Percentiles rank a stretch among this genome's conserved stretches.
These are phyloP conservation scores for Drosophila fungiperda DNA, from an alignment of 2,888 invertebrate genomes.

Conservation along the genomic window DNA sequence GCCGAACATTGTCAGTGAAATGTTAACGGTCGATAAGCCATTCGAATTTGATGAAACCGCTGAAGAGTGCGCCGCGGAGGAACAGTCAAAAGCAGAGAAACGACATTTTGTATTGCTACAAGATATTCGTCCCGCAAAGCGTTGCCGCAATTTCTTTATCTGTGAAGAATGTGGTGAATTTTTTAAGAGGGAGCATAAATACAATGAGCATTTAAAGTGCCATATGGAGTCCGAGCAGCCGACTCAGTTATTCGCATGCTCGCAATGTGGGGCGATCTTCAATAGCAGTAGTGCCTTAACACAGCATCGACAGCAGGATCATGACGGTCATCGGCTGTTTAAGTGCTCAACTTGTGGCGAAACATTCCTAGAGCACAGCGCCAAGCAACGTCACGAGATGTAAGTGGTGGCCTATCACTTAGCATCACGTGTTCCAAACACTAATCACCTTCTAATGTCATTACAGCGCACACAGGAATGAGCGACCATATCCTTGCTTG, in stretches of 20 bases:
- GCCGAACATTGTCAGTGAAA: not conserved
- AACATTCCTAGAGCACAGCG: conserved; percentile 45
- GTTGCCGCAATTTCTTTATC: conserved; percentile 63
- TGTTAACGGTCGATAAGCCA: not conserved
- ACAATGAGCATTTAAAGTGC: conserved; percentile 37
- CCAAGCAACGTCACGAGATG: conserved; percentile 62
- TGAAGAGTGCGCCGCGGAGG: not conserved
- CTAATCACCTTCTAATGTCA: not conserved
- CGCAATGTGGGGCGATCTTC: conserved; percentile 39
- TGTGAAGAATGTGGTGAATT: conserved; percentile 61
- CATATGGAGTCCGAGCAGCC: conserved; percentile 30
- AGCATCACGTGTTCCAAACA: not conserved
- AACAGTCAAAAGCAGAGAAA: conserved; percentile 18
- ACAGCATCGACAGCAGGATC: conserved; percentile 30
- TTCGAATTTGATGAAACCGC: not conserved
- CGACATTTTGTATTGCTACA: conserved; percentile 33
- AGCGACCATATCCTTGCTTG: conserved; percentile 72
- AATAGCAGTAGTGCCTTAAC: conserved; percentile 33
- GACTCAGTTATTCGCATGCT: conserved; percentile 54
- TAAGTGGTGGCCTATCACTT: conserved; percentile 20
- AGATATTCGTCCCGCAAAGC: conserved; percentile 36
- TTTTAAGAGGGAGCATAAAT: conserved; percentile 36
- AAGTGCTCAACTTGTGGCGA: conserved; percentile 52
- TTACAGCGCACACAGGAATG: conserved; percentile 64
- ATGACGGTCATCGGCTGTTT: conserved; percentile 37